phyloP scores from a whole-genome alignment of 2,888 invertebrate genomes.

The Patella ulyssiponensis region DNA sequence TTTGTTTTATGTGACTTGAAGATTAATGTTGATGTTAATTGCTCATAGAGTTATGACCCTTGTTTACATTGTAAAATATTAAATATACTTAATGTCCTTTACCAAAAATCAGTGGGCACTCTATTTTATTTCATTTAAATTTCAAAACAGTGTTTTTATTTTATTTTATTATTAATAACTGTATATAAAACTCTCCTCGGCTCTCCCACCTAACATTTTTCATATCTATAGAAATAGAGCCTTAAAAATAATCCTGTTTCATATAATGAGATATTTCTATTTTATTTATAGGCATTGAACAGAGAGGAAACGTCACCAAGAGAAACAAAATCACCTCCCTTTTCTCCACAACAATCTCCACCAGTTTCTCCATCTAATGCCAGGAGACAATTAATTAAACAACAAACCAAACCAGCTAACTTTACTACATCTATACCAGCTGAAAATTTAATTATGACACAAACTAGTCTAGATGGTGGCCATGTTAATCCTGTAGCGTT shows the following conservation, averaged over 20 bases:
- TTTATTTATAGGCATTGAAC: conserved; percentile 38
- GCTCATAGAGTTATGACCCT: too few relatives aligned
- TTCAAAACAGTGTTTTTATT: too few relatives aligned
- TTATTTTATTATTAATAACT: too few relatives aligned
- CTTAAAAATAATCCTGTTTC: not conserved
- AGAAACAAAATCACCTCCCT: conserved; percentile 55
- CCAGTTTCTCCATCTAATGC: conserved; percentile 45
- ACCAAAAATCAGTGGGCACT: too few relatives aligned
- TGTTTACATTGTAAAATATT: too few relatives aligned
- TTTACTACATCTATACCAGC: conserved; percentile 25
- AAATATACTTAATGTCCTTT: too few relatives aligned
- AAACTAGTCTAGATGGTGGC: conserved; percentile 27
- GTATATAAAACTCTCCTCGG: too few relatives aligned
- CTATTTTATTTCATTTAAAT: too few relatives aligned
- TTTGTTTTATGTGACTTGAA: too few relatives aligned
- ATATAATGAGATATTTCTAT: not conserved
- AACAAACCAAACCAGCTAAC: conserved; percentile 42
- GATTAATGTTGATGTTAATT: too few relatives aligned
- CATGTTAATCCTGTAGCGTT: conserved; percentile 44
- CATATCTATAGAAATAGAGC: too few relatives aligned
- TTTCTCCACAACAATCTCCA: conserved; percentile 51
- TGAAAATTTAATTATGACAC: conserved; percentile 3
- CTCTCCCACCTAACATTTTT: too few relatives aligned
- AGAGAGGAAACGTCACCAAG: conserved; percentile 48
- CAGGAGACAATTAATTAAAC: conserved; percentile 37